These are phyloP conservation scores for Tetheella fluctuosa DNA, from an alignment of 2,888 invertebrate genomes.

Conservation along the genomic window DNA sequence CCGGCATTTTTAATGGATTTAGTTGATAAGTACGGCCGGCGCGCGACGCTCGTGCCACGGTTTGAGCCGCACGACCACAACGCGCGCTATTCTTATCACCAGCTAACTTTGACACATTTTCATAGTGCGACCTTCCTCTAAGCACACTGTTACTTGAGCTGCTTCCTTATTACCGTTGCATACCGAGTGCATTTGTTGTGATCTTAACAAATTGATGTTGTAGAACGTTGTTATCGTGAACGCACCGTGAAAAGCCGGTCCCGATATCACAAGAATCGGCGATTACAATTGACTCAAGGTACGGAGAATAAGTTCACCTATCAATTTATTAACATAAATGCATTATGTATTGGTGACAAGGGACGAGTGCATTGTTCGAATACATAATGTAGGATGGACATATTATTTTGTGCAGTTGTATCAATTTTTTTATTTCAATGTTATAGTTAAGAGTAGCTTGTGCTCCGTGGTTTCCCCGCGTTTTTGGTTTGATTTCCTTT, in stretches of 20 bases:
- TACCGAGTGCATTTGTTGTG: not conserved
- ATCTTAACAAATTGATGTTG: not conserved
- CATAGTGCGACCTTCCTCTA: constrained; percentile 27
- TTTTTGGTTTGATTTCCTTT: no score
- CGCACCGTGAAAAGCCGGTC: constrained; percentile 27
- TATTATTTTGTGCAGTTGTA: constrained; percentile 27
- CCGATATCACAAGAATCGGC: constrained; percentile 44
- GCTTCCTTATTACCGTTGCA: not conserved
- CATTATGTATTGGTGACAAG: constrained; percentile 55
- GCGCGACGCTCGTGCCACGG: constrained; percentile 63
- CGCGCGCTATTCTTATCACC: constrained; percentile 44
- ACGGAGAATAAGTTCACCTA: constrained; percentile 50
- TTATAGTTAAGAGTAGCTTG: not conserved
- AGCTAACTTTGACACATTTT: constrained; percentile 32
- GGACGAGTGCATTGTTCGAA: constrained; percentile 49
- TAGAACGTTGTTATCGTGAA: constrained; percentile 25
- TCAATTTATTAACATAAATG: constrained; percentile 50
- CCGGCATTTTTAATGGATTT: constrained; percentile 74
- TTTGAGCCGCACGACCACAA: constrained; percentile 41
- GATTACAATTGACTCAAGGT: constrained; percentile 72
- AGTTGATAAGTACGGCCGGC: constrained; percentile 75
- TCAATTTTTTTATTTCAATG: not conserved
- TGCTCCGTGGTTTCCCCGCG: not conserved
- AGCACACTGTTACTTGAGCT: constrained; percentile 3
- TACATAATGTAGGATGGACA: constrained; percentile 22